Percentiles rank a stretch among this genome's conserved stretches.
Conservation (phyloP, 1,140 invertebrate species). For the Trachelipus rathkii region DNA sequence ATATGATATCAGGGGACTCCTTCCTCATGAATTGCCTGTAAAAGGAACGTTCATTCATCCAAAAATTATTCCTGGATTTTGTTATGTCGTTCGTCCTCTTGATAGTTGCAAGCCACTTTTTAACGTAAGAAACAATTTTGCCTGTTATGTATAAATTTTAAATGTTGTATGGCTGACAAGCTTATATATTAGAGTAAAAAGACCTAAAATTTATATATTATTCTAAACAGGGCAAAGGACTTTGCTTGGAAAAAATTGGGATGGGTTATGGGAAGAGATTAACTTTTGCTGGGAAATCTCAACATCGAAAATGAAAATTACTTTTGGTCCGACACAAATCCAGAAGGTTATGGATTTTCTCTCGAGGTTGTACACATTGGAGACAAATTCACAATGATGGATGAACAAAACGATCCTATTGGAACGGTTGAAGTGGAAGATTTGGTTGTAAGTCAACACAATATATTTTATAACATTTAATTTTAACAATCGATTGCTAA, state of each 20-base stretch:
- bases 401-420: not conserved
- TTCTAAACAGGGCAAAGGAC: slow-evolving; percentile 55
- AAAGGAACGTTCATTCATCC: slow-evolving; percentile 70
- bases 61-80: slow-evolving; percentile 66
- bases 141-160: too few species aligned
- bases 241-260: slow-evolving; percentile 63
- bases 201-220: too few species aligned
- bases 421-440: not conserved
- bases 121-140: not conserved
- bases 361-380: slow-evolving; percentile 40
- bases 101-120: slow-evolving; percentile 55
- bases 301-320: slow-evolving; percentile 53
- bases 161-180: too few species aligned
- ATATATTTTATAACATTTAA: too few species aligned
- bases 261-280: slow-evolving; percentile 65
- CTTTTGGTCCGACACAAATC: slow-evolving; percentile 46
- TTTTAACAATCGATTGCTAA: too few species aligned
- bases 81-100: slow-evolving; percentile 65
- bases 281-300: slow-evolving; percentile 26
- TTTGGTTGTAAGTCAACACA: not conserved
- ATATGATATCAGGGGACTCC: slow-evolving; percentile 51
- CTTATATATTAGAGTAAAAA: too few species aligned
- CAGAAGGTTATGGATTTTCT: slow-evolving; percentile 45
- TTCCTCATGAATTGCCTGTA: slow-evolving; percentile 66
- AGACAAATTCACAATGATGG: slow-evolving; percentile 31